Evolutionary conservation across 2,888 invertebrate species (phyloP).

Genomic region (Apoda limacodes): DNA sequence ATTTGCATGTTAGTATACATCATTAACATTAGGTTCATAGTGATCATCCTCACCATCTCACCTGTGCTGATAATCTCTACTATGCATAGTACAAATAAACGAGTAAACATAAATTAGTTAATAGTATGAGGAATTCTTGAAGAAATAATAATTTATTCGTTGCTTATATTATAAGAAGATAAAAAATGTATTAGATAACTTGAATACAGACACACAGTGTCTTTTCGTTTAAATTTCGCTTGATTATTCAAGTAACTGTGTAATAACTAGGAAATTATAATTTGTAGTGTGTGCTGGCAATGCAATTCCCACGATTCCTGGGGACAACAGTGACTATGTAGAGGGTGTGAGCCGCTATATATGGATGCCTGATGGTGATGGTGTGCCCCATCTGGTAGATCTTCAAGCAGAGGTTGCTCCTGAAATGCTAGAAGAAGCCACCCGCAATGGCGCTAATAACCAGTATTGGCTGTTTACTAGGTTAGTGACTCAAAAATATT

Average conservation of each 20-base stretch:
- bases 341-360: conserved; percentile 27
- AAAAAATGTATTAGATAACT: too few relatives aligned
- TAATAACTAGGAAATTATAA: conserved; percentile 1
- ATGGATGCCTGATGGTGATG: conserved; percentile 28
- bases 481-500: too few relatives aligned
- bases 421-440: conserved; percentile 4
- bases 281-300: conserved; percentile 7
- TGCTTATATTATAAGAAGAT: neutral
- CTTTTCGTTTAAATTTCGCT: conserved; percentile 6
- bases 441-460: conserved; percentile 23
- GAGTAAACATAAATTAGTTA: too few relatives aligned
- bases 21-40: too few relatives aligned
- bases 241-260: too few relatives aligned
- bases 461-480: conserved; percentile 28
- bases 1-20: conserved; percentile 17
- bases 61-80: too few relatives aligned
- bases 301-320: conserved; percentile 19
- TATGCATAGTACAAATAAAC: too few relatives aligned
- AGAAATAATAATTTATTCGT: too few relatives aligned
- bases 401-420: conserved; percentile 19
- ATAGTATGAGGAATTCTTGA: too few relatives aligned
- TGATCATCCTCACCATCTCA: too few relatives aligned
- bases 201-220: neutral
- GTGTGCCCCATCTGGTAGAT: conserved; percentile 25
- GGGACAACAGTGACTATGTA: conserved; percentile 26